These are phyloP conservation scores for Gortyna flavago DNA, from an alignment of 2,888 invertebrate species.

Conservation along the genomic window DNA sequence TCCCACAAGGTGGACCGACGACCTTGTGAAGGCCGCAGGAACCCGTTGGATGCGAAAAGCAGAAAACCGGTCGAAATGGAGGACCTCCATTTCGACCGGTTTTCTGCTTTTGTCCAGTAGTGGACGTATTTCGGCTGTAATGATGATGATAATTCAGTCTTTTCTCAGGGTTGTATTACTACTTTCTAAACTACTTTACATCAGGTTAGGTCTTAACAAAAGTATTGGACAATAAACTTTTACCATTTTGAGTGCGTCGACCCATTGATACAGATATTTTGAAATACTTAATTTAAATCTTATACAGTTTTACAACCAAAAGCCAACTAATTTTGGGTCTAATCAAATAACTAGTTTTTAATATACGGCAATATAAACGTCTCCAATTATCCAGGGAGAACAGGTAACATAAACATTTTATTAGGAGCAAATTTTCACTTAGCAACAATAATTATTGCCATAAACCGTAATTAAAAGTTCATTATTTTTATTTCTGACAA, in stretches of 20 bases:
- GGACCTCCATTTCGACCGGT: too few relatives aligned
- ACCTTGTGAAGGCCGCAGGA: too few relatives aligned
- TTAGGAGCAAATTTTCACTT: constrained; percentile 59
- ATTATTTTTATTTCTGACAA: constrained; percentile 63
- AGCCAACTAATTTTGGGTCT: constrained; percentile 6
- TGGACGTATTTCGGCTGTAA: too few relatives aligned
- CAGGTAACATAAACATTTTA: constrained; percentile 54
- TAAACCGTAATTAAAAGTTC: constrained; percentile 58
- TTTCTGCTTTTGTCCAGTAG: too few relatives aligned
- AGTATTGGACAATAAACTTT: not conserved
- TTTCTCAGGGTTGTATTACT: too few relatives aligned
- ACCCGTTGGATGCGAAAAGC: too few relatives aligned
- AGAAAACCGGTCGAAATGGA: too few relatives aligned
- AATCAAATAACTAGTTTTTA: constrained; percentile 40
- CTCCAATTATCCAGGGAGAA: constrained; percentile 47
- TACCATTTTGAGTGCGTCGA: not conserved
- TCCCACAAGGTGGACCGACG: too few relatives aligned
- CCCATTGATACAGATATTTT: not conserved
- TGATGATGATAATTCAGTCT: too few relatives aligned
- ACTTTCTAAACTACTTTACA: not conserved
- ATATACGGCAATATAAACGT: constrained; percentile 31
- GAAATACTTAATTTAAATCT: not conserved
- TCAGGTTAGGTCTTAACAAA: not conserved
- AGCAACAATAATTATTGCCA: constrained; percentile 49
- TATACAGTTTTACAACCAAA: constrained; percentile 25